These are phyloP conservation scores for Heliconius hermathena DNA, from an alignment of 1,140 invertebrate genomes.

Conservation along the genomic window DNA sequence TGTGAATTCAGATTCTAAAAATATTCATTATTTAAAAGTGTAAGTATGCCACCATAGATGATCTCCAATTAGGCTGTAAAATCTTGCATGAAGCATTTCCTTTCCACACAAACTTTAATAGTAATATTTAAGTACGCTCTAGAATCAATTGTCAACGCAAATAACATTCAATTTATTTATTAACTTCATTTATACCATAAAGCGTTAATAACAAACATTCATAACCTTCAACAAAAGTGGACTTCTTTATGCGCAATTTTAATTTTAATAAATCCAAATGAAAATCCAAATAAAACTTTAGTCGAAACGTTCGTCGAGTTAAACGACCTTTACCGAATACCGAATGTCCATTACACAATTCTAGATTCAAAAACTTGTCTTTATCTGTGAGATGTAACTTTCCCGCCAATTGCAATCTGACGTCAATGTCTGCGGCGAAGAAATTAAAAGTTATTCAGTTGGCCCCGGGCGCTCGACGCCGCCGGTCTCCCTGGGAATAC, in stretches of 20 bases:
- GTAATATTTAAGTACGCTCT: too few species aligned
- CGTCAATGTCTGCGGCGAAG: slow-evolving; percentile 70
- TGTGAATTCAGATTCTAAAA: too few species aligned
- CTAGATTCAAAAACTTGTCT: slow-evolving; percentile 66
- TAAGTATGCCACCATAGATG: too few species aligned
- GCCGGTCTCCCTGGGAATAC: slow-evolving; percentile 55
- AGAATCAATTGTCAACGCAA: neutral
- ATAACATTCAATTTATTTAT: neutral
- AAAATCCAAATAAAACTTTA: slow-evolving; percentile 21
- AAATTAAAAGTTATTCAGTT: slow-evolving; percentile 74
- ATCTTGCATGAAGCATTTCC: too few species aligned
- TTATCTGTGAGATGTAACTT: slow-evolving; percentile 70
- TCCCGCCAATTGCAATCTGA: slow-evolving; percentile 69
- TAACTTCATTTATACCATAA: neutral
- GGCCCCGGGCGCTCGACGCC: slow-evolving; percentile 61
- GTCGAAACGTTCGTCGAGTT: slow-evolving; percentile 36
- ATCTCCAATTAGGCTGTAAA: too few species aligned
- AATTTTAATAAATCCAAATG: slow-evolving; percentile 23
- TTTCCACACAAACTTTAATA: too few species aligned
- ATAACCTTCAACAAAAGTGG: neutral
- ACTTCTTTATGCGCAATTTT: neutral
- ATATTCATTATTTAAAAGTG: too few species aligned
- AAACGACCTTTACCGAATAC: slow-evolving; percentile 44
- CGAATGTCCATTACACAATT: slow-evolving; percentile 58
- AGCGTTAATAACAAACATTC: neutral